Evolutionary conservation across 2,797 vertebrate genomes (phyloP).

Genomic region (Onychomys arenicola): DNA sequence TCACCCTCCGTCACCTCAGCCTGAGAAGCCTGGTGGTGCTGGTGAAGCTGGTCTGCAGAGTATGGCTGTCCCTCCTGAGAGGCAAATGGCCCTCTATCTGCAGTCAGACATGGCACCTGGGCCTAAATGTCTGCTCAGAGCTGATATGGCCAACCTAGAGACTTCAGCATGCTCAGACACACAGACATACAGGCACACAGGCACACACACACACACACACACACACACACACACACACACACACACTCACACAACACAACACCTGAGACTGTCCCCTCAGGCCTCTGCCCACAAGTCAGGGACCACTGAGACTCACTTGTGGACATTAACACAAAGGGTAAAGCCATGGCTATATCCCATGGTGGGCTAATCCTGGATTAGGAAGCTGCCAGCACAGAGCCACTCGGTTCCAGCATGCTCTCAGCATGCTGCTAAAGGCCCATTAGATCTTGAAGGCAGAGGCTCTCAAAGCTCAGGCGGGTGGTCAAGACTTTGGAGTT

Average conservation of each 20-base stretch:
- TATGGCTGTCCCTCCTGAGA: not conserved
- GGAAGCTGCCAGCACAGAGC: not conserved
- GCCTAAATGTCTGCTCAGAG: not conserved
- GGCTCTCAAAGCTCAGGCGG: not conserved
- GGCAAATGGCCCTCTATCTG: not conserved
- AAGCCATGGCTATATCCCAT: not conserved
- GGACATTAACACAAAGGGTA: not conserved
- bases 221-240: not conserved
- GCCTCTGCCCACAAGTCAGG: not conserved
- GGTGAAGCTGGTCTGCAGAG: not conserved
- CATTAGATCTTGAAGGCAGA: conserved; percentile 34
- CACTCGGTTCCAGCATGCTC: conserved; percentile 3
- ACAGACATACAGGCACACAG: too few species aligned
- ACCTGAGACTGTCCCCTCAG: not conserved
- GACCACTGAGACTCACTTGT: not conserved
- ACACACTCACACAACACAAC: not conserved
- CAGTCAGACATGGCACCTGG: not conserved
- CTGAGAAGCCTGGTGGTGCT: not conserved
- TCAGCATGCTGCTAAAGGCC: conserved; percentile 1
- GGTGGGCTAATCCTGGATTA: conserved; percentile 31
- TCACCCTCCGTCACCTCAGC: not conserved
- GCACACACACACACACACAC: not conserved
- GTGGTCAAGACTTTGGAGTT: not conserved
- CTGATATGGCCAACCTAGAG: not conserved
- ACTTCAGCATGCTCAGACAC: not conserved